Percentiles rank a stretch among this genome's conserved stretches.
phyloP scores from a whole-genome alignment of 2,888 invertebrate species.

The Seira sanloemensis region DNA sequence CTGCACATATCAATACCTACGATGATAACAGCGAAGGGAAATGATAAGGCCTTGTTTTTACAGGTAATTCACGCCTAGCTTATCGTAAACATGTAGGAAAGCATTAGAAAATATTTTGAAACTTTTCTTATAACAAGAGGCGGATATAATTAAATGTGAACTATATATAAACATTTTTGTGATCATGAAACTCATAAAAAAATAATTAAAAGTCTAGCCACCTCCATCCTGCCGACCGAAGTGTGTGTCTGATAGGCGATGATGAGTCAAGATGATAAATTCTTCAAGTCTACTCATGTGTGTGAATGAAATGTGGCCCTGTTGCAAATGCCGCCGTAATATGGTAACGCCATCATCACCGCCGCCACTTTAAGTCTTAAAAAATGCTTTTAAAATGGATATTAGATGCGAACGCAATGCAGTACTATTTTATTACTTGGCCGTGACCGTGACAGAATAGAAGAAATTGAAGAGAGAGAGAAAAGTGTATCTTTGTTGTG shows the following conservation, averaged over 20 bases:
- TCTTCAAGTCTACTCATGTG: background rate
- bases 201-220: background rate
- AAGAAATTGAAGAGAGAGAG: background rate
- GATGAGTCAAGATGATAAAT: background rate
- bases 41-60: too few relatives aligned
- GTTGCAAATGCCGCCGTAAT: background rate
- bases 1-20: too few relatives aligned
- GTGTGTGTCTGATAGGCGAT: background rate
- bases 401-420: background rate
- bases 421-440: background rate
- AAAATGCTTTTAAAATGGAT: background rate
- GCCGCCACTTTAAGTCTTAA: background rate
- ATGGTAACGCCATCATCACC: background rate
- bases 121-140: too few relatives aligned
- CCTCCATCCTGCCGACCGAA: background rate
- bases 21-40: too few relatives aligned
- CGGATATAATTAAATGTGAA: background rate
- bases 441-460: constrained; percentile 26
- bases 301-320: background rate
- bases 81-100: background rate
- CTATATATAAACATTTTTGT: background rate
- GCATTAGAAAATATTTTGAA: background rate
- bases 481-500: constrained; percentile 20
- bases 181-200: background rate
- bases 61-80: background rate